Evolutionary conservation across 2,113 vertebrate species (phyloP).

Genomic region (Numida meleagris): DNA sequence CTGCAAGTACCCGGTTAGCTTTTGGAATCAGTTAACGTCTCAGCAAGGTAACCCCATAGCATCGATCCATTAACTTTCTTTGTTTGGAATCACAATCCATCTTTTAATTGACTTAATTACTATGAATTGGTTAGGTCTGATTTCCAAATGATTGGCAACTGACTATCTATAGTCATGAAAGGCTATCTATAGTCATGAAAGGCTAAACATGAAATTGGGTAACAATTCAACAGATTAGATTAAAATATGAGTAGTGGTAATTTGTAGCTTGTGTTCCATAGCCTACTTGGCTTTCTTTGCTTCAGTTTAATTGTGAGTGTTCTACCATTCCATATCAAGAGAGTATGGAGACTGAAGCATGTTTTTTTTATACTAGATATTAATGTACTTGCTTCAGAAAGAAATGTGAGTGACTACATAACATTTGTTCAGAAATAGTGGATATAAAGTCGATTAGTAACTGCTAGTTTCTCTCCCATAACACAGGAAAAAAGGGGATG

Average conservation of each 20-base stretch:
- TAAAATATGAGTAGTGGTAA: not conserved
- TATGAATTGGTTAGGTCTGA: not conserved
- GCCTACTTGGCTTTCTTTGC: not conserved
- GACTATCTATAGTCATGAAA: too few species aligned
- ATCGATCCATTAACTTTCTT: not conserved
- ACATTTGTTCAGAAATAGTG: not conserved
- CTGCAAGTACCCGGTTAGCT: not conserved
- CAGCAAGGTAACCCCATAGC: not conserved
- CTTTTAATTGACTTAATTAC: not conserved
- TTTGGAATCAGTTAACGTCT: not conserved
- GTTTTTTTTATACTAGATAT: not conserved
- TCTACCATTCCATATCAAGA: not conserved
- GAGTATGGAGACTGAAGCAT: not conserved
- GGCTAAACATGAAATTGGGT: not conserved
- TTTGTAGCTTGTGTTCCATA: not conserved
- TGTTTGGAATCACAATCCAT: not conserved
- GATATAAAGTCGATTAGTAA: not conserved
- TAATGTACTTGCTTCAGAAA: not conserved
- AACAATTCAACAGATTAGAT: not conserved
- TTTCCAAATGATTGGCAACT: not conserved
- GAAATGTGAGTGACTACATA: not conserved
- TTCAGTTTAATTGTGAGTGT: not conserved
- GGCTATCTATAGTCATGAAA: too few species aligned
- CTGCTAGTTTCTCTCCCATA: not conserved
- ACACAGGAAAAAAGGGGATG: not conserved